Evolutionary conservation across 2,888 invertebrate genomes (phyloP).

Genomic region (Podotricha telesiphe): DNA sequence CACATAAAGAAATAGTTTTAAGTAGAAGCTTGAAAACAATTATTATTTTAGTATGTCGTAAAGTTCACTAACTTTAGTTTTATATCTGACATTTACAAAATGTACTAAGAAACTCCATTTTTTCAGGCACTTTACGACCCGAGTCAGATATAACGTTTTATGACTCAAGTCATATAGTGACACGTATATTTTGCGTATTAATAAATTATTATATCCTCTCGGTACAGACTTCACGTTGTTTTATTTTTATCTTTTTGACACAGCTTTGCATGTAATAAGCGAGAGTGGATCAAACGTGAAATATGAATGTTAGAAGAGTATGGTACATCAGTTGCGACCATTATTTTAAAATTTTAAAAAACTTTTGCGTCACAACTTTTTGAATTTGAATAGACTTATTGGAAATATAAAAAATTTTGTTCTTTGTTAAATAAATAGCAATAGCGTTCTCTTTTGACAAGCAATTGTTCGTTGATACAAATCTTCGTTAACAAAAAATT

Average conservation of each 20-base stretch:
- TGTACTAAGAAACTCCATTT: constrained; percentile 30
- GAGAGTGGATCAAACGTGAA: constrained; percentile 41
- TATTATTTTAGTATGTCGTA: constrained; percentile 16
- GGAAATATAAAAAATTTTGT: no score
- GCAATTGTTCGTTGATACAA: no score
- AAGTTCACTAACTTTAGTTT: constrained; percentile 14
- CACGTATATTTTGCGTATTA: constrained; percentile 38
- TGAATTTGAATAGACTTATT: no score
- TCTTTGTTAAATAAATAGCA: no score
- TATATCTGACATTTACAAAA: constrained; percentile 18
- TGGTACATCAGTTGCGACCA: constrained; percentile 7
- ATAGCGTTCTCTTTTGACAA: no score
- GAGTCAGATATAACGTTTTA: constrained; percentile 35
- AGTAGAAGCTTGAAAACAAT: constrained; percentile 20
- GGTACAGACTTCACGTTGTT: constrained; percentile 34
- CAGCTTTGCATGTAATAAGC: constrained; percentile 39
- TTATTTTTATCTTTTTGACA: constrained; percentile 36
- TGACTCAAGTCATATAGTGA: constrained; percentile 34
- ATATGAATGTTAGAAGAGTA: constrained; percentile 34
- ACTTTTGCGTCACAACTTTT: no score
- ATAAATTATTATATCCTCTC: constrained; percentile 38
- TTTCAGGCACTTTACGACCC: constrained; percentile 37
- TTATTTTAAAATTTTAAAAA: neutral
- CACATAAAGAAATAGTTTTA: no score
- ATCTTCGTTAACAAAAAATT: no score